These are phyloP conservation scores for Bibio marci DNA, from an alignment of 2,888 invertebrate genomes.

Conservation along the genomic window DNA sequence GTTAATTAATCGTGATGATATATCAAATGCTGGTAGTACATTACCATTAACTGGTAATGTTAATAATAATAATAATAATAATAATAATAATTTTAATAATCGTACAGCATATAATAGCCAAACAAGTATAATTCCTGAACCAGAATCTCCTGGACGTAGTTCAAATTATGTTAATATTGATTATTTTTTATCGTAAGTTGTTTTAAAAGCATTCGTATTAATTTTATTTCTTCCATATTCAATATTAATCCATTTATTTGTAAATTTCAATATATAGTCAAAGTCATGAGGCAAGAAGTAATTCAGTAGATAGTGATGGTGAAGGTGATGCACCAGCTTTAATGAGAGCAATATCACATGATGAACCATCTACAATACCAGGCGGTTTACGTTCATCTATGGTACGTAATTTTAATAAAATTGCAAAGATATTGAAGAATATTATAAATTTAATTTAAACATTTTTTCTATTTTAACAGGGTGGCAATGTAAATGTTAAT, in stretches of 20 bases:
- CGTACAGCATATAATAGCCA: conserved; percentile 14
- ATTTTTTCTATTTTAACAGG: too few species aligned
- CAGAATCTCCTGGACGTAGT: conserved; percentile 61
- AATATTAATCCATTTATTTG: not conserved
- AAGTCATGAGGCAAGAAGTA: conserved; percentile 31
- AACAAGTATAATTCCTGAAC: conserved; percentile 34
- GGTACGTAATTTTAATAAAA: not conserved
- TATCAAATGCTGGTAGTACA: conserved; percentile 39
- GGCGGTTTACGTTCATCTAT: conserved; percentile 22
- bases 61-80: not conserved
- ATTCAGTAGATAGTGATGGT: conserved; percentile 35
- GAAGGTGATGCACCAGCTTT: conserved; percentile 36
- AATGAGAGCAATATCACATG: conserved; percentile 42
- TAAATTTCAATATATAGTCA: conserved; percentile 16
- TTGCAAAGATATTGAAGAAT: too few species aligned
- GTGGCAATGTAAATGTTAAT: too few species aligned
- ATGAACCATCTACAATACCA: conserved; percentile 35
- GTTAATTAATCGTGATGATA: conserved; percentile 39
- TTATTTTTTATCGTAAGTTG: conserved; percentile 66
- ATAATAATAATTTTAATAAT: not conserved
- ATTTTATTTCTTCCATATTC: not conserved
- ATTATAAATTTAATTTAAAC: too few species aligned
- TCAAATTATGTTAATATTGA: conserved; percentile 88
- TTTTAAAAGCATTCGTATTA: not conserved
- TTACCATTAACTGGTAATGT: conserved; percentile 26